Conservation (phyloP, 1,140 invertebrate species). For the Zaprionus gabonicus region DNA sequence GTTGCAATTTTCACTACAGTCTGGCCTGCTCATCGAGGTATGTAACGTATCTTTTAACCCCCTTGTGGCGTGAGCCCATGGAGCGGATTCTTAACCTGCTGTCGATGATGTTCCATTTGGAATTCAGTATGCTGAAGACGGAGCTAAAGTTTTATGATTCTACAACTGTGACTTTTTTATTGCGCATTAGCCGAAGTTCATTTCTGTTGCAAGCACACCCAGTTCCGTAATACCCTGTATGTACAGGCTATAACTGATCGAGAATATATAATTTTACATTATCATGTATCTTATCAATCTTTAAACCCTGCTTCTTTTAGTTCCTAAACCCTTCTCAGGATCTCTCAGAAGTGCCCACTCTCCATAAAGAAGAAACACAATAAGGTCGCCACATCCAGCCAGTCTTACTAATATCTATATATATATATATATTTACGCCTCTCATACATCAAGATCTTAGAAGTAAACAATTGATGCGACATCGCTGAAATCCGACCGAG, state of each 20-base stretch:
- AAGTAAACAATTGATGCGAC: slow-evolving; percentile 11
- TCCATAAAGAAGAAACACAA: not conserved
- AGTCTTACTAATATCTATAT: not conserved
- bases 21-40: not conserved
- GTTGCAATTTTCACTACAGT: not conserved
- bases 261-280: too few relatives aligned
- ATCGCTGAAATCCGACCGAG: slow-evolving; percentile 28
- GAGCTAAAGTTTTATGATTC: not conserved
- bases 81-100: not conserved
- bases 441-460: slow-evolving; percentile 10
- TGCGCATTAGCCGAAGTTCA: not conserved
- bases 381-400: not conserved
- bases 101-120: slow-evolving; percentile 4
- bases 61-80: not conserved
- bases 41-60: not conserved
- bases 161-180: not conserved
- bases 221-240: not conserved
- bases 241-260: too few relatives aligned
- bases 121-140: slow-evolving; percentile 1
- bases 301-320: too few relatives aligned
- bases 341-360: not conserved
- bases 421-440: not conserved
- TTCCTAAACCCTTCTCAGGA: too few relatives aligned
- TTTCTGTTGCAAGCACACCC: not conserved
- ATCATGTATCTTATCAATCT: too few relatives aligned